A percentile compares a stretch with the other conserved stretches of the same genome.
Evolutionary conservation across 2,113 vertebrate species (phyloP).

Genomic region (Vulpes vulpes): DNA sequence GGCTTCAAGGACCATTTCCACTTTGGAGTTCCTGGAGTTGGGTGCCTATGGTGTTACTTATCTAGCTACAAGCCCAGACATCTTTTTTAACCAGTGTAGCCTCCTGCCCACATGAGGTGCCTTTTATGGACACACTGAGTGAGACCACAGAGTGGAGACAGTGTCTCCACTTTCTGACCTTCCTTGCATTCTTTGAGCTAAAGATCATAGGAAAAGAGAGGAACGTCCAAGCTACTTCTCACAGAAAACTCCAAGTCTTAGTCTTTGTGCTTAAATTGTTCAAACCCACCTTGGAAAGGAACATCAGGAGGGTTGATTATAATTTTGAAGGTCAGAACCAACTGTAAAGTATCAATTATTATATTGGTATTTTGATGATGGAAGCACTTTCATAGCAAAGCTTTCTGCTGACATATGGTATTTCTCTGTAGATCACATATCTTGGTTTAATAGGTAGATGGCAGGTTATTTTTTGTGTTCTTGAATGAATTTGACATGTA

Average conservation of each 20-base stretch:
- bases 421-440: background rate
- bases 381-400: background rate
- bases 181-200: background rate
- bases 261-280: background rate
- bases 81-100: background rate
- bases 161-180: background rate
- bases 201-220: background rate
- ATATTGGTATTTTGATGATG: background rate
- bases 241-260: background rate
- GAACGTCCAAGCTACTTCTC: background rate
- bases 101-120: too few species aligned
- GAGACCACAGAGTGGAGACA: background rate
- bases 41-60: background rate
- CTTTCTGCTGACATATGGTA: background rate
- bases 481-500: slow-evolving; percentile 12
- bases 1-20: background rate
- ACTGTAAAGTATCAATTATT: background rate
- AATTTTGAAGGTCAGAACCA: slow-evolving; percentile 20
- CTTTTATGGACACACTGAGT: background rate
- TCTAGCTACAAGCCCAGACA: background rate
- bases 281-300: background rate
- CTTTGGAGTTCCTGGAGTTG: background rate
- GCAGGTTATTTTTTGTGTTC: background rate
- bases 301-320: background rate
- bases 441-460: background rate